These are phyloP conservation scores for Alcis repandata DNA, from an alignment of 2,888 invertebrate species.

Conservation along the genomic window DNA sequence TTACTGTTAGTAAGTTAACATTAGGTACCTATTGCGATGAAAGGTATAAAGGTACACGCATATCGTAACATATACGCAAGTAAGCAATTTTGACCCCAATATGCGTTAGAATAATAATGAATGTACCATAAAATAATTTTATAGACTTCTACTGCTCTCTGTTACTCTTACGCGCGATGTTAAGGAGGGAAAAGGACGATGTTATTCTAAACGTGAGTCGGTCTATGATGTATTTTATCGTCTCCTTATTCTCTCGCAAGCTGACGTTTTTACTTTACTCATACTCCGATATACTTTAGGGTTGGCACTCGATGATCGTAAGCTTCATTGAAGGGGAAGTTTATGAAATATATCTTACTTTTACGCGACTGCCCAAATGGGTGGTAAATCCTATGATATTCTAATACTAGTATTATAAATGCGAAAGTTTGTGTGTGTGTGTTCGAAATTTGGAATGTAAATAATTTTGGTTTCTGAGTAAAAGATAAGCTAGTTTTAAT, in stretches of 20 bases:
- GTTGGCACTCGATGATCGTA: conserved; percentile 32
- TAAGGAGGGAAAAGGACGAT: conserved; percentile 27
- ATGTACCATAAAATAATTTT: conserved; percentile 33
- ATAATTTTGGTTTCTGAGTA: no score
- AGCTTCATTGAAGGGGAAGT: conserved; percentile 26
- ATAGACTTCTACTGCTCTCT: conserved; percentile 21
- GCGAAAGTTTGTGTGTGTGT: no score
- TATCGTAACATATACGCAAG: neutral
- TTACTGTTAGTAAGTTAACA: neutral
- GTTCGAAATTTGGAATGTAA: no score
- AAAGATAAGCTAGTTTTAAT: no score
- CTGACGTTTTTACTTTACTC: conserved; percentile 48
- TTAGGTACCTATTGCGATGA: neutral
- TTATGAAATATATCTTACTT: conserved; percentile 14
- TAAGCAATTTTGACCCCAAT: conserved; percentile 39
- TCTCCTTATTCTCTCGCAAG: conserved; percentile 48
- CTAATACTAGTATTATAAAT: no score
- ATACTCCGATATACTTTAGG: conserved; percentile 36
- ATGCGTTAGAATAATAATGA: conserved; percentile 32
- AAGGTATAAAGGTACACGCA: neutral
- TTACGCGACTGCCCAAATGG: neutral
- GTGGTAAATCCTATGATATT: no score
- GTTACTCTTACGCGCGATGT: conserved; percentile 20
- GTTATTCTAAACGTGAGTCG: conserved; percentile 33
- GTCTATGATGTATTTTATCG: conserved; percentile 48